Percentiles rank a stretch among this genome's conserved stretches.
phyloP scores from a whole-genome alignment of 2,888 invertebrate genomes.

The Andrena haemorrhoa region DNA sequence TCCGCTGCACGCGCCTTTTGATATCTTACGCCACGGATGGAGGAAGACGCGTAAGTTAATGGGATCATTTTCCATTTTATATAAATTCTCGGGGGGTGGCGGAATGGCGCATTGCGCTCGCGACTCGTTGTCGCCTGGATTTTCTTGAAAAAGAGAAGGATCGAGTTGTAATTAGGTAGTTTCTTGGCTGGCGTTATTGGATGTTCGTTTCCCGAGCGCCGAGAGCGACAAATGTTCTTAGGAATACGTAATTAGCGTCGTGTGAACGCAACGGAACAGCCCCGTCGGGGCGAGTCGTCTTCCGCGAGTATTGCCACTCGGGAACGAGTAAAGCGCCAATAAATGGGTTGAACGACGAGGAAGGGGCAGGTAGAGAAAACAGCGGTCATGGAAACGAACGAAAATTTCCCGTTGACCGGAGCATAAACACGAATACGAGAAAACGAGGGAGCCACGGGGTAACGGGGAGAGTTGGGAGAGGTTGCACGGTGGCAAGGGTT shows the following conservation, averaged over 20 bases:
- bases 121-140: background rate
- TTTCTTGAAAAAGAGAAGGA: too few species aligned
- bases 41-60: background rate
- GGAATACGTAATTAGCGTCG: too few species aligned
- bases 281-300: background rate
- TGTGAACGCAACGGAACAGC: background rate
- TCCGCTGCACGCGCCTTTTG: slow-evolving; percentile 6
- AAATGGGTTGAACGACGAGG: background rate
- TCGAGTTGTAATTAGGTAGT: too few species aligned
- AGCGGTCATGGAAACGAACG: slow-evolving; percentile 43
- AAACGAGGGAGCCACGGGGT: slow-evolving; percentile 33
- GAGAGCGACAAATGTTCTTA: background rate
- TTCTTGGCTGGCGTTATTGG: too few species aligned
- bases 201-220: background rate
- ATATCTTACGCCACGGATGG: background rate
- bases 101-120: background rate
- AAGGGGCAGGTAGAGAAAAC: slow-evolving; percentile 23
- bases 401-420: slow-evolving; percentile 48
- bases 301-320: background rate
- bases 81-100: background rate
- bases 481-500: slow-evolving; percentile 39
- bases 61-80: slow-evolving; percentile 14
- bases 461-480: slow-evolving; percentile 22
- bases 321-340: background rate
- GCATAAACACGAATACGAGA: slow-evolving; percentile 64